A percentile compares a stretch with the other conserved stretches of the same genome.
These are phyloP conservation scores for Cerceris ruficornis DNA, from an alignment of 2,888 invertebrate genomes.

Conservation along the genomic window DNA sequence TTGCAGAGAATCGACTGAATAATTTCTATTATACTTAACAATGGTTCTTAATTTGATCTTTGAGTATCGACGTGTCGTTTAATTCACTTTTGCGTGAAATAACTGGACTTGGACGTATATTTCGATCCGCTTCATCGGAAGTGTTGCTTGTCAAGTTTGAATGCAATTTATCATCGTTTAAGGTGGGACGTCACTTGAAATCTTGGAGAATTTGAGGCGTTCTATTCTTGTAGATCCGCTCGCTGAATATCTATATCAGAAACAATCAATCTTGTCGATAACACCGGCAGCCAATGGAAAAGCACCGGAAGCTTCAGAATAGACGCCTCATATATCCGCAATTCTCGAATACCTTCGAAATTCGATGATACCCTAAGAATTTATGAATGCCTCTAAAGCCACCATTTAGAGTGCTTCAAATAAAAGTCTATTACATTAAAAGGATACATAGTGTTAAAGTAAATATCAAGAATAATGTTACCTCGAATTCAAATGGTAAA, in stretches of 20 bases:
- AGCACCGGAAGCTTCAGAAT: constrained; percentile 13
- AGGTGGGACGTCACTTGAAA: constrained; percentile 12
- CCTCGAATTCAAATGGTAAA: no score
- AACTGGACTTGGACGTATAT: neutral
- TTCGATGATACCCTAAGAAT: constrained; percentile 2
- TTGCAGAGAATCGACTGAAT: no score
- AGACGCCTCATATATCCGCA: constrained; percentile 19
- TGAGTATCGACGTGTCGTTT: constrained; percentile 1
- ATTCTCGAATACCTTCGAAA: constrained; percentile 5
- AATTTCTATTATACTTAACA: neutral
- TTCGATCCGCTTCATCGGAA: neutral
- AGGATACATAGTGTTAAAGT: neutral
- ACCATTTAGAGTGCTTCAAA: neutral
- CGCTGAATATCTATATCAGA: constrained; percentile 11
- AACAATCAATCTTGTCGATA: constrained; percentile 25
- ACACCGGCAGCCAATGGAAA: constrained; percentile 1
- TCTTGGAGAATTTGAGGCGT: constrained; percentile 18
- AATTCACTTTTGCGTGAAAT: neutral
- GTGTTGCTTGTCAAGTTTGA: constrained; percentile 3
- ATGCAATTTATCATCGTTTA: constrained; percentile 15
- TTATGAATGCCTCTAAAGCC: neutral
- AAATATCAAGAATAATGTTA: no score
- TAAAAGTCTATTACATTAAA: neutral
- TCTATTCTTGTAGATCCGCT: neutral
- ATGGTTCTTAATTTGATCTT: neutral